These are phyloP conservation scores for Phenacoccus solenopsis DNA, from an alignment of 1,140 invertebrate species.

Conservation along the genomic window DNA sequence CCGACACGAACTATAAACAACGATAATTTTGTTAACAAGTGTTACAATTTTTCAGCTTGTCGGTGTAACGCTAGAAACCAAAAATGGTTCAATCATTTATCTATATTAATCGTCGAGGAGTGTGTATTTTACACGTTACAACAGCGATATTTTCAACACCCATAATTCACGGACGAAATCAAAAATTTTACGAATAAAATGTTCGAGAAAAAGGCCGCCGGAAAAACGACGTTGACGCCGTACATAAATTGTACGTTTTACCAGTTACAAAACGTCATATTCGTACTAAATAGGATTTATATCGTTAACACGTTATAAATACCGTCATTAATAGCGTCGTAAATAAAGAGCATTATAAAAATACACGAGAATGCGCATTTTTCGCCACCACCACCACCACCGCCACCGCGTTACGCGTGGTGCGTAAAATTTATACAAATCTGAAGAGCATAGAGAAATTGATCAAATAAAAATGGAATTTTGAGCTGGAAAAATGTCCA, in stretches of 20 bases:
- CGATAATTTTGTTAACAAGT: neutral
- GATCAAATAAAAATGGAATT: too few relatives aligned
- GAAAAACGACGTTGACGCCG: neutral
- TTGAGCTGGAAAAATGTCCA: too few relatives aligned
- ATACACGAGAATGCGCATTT: too few relatives aligned
- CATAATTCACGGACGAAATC: neutral
- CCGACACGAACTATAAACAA: neutral
- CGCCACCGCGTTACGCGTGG: too few relatives aligned
- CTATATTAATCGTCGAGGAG: neutral
- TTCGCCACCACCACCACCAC: too few relatives aligned
- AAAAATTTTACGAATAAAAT: neutral
- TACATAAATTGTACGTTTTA: neutral
- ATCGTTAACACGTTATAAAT: neutral
- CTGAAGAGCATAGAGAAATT: too few relatives aligned
- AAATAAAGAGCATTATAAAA: too few relatives aligned
- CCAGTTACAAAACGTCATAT: neutral
- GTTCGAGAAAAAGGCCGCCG: neutral
- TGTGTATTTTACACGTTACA: too few relatives aligned
- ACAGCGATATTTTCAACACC: neutral
- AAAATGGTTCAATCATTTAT: neutral
- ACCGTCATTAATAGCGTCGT: neutral
- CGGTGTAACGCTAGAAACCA: too few relatives aligned
- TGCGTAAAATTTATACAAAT: too few relatives aligned
- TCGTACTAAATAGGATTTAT: neutral
- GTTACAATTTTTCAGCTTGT: neutral